Conservation (phyloP, 2,888 invertebrate species). For the Trachelus stipa region DNA sequence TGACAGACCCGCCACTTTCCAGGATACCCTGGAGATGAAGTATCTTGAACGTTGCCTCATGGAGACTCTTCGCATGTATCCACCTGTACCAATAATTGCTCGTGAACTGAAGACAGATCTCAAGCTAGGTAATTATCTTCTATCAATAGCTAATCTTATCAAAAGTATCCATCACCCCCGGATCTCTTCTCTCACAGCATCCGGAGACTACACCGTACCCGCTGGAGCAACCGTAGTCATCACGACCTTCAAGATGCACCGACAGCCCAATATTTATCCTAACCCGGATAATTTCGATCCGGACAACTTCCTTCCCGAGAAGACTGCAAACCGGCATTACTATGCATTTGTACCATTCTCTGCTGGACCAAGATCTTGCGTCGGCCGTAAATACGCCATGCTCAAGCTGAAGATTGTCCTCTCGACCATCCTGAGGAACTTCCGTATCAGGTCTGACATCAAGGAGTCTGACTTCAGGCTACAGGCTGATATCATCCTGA, state of each 20-base stretch:
- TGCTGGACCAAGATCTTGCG: slow-evolving; percentile 84
- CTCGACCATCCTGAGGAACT: slow-evolving; percentile 79
- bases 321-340: slow-evolving; percentile 79
- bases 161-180: slow-evolving; percentile 3
- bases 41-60: slow-evolving; percentile 83
- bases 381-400: slow-evolving; percentile 85
- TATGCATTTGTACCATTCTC: slow-evolving; percentile 86
- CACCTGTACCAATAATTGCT: slow-evolving; percentile 84
- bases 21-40: slow-evolving; percentile 84
- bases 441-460: slow-evolving; percentile 73
- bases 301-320: slow-evolving; percentile 84
- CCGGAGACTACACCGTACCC: slow-evolving; percentile 75
- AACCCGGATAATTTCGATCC: slow-evolving; percentile 81
- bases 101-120: slow-evolving; percentile 78
- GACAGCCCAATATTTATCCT: slow-evolving; percentile 75
- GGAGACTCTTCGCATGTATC: slow-evolving; percentile 82
- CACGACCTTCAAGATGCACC: slow-evolving; percentile 76
- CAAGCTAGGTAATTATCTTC: slow-evolving; percentile 70
- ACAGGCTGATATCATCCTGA: slow-evolving; percentile 80
- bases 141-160: neutral
- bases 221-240: slow-evolving; percentile 79
- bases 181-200: slow-evolving; percentile 65
- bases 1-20: slow-evolving; percentile 80
- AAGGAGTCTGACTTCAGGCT: slow-evolving; percentile 76
- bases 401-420: slow-evolving; percentile 80